phyloP scores from a whole-genome alignment of 2,888 invertebrate genomes.

The Pycnomerus fuliginosus region DNA sequence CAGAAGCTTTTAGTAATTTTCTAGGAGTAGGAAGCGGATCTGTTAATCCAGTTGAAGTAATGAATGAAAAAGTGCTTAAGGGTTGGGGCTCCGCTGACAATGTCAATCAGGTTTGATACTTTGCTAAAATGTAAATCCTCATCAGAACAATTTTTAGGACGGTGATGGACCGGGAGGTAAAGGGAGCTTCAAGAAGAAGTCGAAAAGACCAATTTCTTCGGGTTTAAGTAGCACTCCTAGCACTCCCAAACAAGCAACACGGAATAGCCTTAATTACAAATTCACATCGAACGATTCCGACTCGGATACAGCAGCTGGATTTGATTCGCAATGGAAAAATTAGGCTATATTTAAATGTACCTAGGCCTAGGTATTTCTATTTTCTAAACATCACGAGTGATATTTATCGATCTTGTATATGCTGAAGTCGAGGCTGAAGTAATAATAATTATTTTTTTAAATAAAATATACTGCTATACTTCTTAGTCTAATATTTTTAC shows the following conservation, averaged over 20 bases:
- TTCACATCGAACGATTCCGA: constrained; percentile 67
- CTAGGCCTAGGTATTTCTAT: constrained; percentile 1
- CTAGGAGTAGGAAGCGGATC: constrained; percentile 70
- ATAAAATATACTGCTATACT: constrained; percentile 5
- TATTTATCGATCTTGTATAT: constrained; percentile 1
- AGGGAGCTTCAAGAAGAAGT: constrained; percentile 62
- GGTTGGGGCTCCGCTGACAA: constrained; percentile 91
- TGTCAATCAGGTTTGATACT: constrained; percentile 62
- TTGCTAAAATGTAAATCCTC: not conserved
- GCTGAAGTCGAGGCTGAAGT: constrained; percentile 8
- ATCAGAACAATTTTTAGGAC: constrained; percentile 50
- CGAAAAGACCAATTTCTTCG: constrained; percentile 58
- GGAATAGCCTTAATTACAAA: constrained; percentile 35
- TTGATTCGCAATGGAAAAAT: constrained; percentile 71
- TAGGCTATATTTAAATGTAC: constrained; percentile 16
- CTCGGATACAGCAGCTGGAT: constrained; percentile 86
- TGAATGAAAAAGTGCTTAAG: constrained; percentile 74
- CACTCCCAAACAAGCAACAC: constrained; percentile 64
- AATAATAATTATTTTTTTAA: constrained; percentile 2
- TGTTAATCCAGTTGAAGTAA: constrained; percentile 45
- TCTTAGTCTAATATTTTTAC: not conserved
- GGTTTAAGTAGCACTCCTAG: constrained; percentile 65
- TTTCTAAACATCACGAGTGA: constrained; percentile 9
- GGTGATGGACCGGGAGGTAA: constrained; percentile 76
- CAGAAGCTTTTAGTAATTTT: constrained; percentile 89